phyloP scores from a whole-genome alignment of 2,113 vertebrate species.

The Isichthys henryi region DNA sequence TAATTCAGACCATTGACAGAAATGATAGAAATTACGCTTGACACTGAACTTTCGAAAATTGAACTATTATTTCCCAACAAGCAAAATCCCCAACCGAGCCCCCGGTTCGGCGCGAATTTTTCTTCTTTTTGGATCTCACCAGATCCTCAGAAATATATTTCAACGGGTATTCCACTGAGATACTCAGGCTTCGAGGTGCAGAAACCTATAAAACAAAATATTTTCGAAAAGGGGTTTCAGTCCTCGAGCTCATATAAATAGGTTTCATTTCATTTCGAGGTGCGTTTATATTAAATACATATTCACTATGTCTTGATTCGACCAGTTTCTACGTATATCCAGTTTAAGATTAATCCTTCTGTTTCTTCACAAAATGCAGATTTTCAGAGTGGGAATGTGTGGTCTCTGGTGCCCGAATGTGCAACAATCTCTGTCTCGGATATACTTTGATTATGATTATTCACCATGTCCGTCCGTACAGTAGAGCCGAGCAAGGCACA shows the following conservation, averaged over 20 bases:
- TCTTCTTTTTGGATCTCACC: constrained; percentile 21
- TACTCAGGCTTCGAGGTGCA: background rate
- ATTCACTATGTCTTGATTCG: constrained; percentile 36
- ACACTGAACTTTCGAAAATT: constrained; percentile 71
- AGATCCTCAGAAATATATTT: constrained; percentile 26
- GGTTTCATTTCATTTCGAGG: constrained; percentile 52
- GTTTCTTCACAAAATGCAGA: constrained; percentile 3
- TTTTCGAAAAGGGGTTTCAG: background rate
- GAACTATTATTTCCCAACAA: constrained; percentile 34
- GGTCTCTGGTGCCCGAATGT: constrained; percentile 6
- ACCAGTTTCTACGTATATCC: constrained; percentile 32
- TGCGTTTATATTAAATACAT: constrained; percentile 42
- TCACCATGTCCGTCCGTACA: constrained; percentile 99
- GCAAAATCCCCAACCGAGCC: constrained; percentile 22
- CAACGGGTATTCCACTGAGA: constrained; percentile 25
- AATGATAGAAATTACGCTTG: constrained; percentile 84
- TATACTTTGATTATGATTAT: constrained; percentile 6
- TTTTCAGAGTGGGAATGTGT: background rate
- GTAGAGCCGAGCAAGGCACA: constrained; percentile 92
- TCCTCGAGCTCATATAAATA: constrained; percentile 58
- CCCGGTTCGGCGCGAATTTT: constrained; percentile 16
- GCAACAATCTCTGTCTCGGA: background rate
- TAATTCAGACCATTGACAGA: constrained; percentile 81
- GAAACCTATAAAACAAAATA: background rate
- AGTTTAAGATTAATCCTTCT: constrained; percentile 4